Conservation (phyloP, 1,140 invertebrate genomes). For the Pseudomyrmex cubaensis region DNA sequence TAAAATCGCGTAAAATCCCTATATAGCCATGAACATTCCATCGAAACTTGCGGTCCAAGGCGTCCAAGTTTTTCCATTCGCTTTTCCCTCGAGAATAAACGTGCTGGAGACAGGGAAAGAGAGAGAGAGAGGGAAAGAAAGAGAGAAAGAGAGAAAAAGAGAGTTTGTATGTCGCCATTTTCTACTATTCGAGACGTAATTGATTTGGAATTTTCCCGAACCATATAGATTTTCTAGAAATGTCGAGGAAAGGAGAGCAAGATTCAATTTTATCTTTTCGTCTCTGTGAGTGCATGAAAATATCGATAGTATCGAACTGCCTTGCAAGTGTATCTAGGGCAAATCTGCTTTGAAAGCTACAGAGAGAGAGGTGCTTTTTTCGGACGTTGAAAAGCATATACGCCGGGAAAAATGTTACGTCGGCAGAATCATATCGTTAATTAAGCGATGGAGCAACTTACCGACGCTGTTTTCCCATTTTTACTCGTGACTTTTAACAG, state of each 20-base stretch:
- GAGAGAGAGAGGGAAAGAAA: background rate
- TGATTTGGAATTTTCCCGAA: constrained; percentile 54
- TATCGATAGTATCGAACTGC: constrained; percentile 34
- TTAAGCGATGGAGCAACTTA: constrained; percentile 87
- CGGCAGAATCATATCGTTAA: constrained; percentile 13
- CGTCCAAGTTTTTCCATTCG: constrained; percentile 64
- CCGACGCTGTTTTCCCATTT: constrained; percentile 99
- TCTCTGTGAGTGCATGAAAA: constrained; percentile 24
- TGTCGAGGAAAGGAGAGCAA: constrained; percentile 17
- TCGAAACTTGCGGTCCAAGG: constrained; percentile 57
- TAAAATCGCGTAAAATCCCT: constrained; percentile 29
- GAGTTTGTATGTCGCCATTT: constrained; percentile 40
- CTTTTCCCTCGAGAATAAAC: constrained; percentile 36
- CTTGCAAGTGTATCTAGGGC: constrained; percentile 38
- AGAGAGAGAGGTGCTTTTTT: constrained; percentile 25
- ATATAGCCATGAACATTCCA: constrained; percentile 54
- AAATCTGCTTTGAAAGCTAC: constrained; percentile 44
- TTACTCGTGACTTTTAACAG: constrained; percentile 99
- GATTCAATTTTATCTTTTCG: constrained; percentile 51
- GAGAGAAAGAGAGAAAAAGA: background rate
- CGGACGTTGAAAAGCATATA: constrained; percentile 7
- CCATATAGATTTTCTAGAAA: constrained; percentile 50
- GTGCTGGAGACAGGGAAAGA: background rate
- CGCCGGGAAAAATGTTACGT: constrained; percentile 3
- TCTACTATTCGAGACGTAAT: constrained; percentile 31